A percentile compares a stretch with the other conserved stretches of the same genome.
Evolutionary conservation across 2,888 invertebrate genomes (phyloP).

Genomic region (Yponomeuta evonymella): DNA sequence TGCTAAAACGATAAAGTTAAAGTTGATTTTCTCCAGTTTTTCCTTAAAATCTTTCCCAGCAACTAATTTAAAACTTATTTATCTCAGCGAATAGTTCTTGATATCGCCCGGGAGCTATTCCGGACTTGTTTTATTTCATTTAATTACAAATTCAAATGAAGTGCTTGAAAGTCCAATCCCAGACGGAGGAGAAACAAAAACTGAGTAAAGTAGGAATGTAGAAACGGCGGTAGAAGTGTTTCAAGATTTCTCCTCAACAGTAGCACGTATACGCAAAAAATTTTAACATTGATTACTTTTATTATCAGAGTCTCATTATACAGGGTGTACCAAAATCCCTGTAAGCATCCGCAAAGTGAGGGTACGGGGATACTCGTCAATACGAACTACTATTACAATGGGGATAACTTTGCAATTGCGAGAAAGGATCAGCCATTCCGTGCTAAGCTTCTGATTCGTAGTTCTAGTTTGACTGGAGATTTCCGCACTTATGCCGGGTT

Average conservation of each 20-base stretch:
- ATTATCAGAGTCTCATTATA: no score
- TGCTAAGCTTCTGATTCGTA: no score
- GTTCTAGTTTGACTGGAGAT: no score
- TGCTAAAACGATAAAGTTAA: no score
- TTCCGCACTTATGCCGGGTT: no score
- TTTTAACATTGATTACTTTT: no score
- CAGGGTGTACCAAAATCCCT: no score
- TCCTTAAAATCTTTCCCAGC: background rate
- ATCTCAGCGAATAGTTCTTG: background rate
- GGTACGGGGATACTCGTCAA: no score
- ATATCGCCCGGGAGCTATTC: background rate
- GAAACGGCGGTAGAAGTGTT: background rate
- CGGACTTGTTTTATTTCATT: background rate
- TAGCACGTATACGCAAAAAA: background rate
- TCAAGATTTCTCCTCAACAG: background rate
- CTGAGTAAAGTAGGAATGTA: background rate
- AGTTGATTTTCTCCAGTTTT: background rate
- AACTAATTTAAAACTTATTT: background rate
- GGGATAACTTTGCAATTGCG: no score
- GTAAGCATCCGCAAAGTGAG: no score
- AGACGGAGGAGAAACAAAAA: background rate
- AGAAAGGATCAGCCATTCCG: no score
- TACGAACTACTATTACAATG: no score
- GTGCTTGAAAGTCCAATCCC: slow-evolving; percentile 7
- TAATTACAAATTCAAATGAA: slow-evolving; percentile 13